Base-by-base conservation (phyloP, 2,888 invertebrate genomes). In the Drosophila algonquin region DNA sequence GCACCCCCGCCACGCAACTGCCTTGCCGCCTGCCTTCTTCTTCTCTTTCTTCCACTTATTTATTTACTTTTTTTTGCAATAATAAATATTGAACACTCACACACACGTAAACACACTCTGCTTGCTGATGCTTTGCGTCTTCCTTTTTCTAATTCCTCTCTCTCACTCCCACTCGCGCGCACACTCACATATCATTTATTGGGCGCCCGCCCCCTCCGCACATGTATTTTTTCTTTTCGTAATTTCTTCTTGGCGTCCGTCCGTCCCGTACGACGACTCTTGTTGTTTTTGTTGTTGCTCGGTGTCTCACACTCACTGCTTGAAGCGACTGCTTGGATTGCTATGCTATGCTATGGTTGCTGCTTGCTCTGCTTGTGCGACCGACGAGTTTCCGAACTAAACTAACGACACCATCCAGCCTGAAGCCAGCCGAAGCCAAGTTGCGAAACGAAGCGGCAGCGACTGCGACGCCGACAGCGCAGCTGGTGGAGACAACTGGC, bases 321-420 rank as follows among this genome's bases (percentile, higher is more conserved):
- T 30, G 62, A 10, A 40, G 18, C 64, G 44, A 58, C n/a, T 62
- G 18, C 27, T 70, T 30, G 62, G 50, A 48, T 57, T 63, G 56
- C 45, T 21, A 45, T 55, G 50, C 21, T 21, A 30, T 5, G 24
- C 24, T 24, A 5, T 21, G 21, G 21, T 21, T 45, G 24, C 32
- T 18, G 61, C 47, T 61, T 35, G 73, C 60, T 80, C 79, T 81
- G 79, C 86, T 87, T 89, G 90, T 85, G 90, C 87, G 87, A 90
- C 85, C 89, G 87, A 89, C 90, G 90, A 90, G 89, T 90, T 89
- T 83, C 90, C 90, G 89, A 90, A 90, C 89, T 80, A 89, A 90
- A 90, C 90, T 90, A 89, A 89, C 82, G 80, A 79, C 80, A 77
- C 79, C 76, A 67, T 56, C 71, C 76, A 74, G 69, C 70, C 72